Evolutionary conservation across 2,888 invertebrate genomes (phyloP), one percentile per base, ranked within the genome.

Genomic region (Heliconius ismenius): DNA sequence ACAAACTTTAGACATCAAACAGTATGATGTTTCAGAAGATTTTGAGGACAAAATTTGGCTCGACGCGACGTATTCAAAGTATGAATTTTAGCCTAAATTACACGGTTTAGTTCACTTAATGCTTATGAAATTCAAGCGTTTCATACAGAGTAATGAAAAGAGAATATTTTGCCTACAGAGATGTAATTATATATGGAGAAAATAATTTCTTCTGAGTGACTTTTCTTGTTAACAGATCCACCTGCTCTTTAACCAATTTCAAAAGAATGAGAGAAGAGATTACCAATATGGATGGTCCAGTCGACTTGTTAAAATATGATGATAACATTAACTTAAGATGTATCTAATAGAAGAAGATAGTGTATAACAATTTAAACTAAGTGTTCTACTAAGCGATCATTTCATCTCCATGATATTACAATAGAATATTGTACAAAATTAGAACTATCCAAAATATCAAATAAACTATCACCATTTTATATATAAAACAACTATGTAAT

Each of bases 61-160:
- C 63, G 39, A 67, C 63, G 43, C 70, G 36, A 73, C 73, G 26
- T 73, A 73, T 75, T 75, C 67, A 54, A 78, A 75, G 76, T 75
- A 75, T 77, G 76, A 77, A 75, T 77, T 77, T 75, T 75, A 75
- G 75, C 65, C 75, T 72, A 69, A 74, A 78, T 76, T 78, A 75
- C 75, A 77, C 63, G 76, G 73, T 60, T 75, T 73, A 69, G 73
- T 75, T 79, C 73, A 74, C 72, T 74, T 73, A 69, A 77, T 75
- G 76, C 60, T 79, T 75, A 77, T 75, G 77, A 79, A 77, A 77
- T 77, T 76, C 73, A 73, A 69, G 73, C 76, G 75, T 76, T 73
- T 68, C 58, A 36, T 73, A 32, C 39, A 32, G 70, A 24, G 67
- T 62, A 72, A 74, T 73, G 67, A 58, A 73, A 73, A 54, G 24